A percentile compares a stretch with the other conserved stretches of the same genome.
Conservation (phyloP, 2,113 vertebrate species). For the Larimichthys crocea region DNA sequence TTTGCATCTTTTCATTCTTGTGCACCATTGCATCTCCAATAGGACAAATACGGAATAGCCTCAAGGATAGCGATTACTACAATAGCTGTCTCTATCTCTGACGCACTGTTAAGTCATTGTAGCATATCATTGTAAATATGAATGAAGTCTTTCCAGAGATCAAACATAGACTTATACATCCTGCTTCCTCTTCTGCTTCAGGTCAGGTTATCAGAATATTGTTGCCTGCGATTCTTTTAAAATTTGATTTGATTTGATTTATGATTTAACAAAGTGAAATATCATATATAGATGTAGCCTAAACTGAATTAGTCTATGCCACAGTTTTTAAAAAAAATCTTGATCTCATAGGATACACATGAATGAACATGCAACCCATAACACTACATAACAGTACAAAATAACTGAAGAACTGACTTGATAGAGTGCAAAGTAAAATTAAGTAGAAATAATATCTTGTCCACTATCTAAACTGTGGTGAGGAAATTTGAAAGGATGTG, state of each 20-base stretch:
- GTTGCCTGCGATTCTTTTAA: too few relatives aligned
- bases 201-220: neutral
- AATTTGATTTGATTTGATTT: neutral
- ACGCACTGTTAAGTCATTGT: constrained; percentile 20
- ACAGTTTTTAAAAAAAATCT: neutral
- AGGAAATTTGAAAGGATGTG: constrained; percentile 38
- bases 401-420: constrained; percentile 1
- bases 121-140: constrained; percentile 1
- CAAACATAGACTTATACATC: neutral
- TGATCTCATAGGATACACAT: neutral
- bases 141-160: constrained; percentile 7
- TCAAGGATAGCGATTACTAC: constrained; percentile 38
- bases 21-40: constrained; percentile 31
- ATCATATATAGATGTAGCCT: neutral
- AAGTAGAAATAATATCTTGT: constrained; percentile 32
- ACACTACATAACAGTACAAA: constrained; percentile 10
- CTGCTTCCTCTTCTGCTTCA: neutral
- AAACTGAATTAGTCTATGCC: neutral
- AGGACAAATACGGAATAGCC: constrained; percentile 23
- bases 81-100: constrained; percentile 39
- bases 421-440: constrained; percentile 20
- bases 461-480: constrained; percentile 22
- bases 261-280: neutral
- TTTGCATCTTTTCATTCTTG: constrained; percentile 37
- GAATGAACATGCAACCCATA: neutral